Percentiles rank a stretch among this genome's conserved stretches.
Conservation (phyloP, 92 coral and sea anemone genomes). For the Ricordea florida region DNA sequence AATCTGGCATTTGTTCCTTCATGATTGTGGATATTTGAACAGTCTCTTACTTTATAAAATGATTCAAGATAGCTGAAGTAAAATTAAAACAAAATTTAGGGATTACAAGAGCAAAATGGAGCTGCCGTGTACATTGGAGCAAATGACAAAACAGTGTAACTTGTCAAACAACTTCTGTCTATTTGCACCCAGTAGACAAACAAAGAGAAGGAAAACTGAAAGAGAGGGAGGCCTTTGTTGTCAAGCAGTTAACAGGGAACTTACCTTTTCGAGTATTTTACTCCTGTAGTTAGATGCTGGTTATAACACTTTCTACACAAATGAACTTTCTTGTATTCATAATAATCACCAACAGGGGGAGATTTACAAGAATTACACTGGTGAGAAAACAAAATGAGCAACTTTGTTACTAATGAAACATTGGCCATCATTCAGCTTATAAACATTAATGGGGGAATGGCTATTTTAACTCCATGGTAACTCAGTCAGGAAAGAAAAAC, state of each 20-base stretch:
- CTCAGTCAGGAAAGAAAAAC: no score
- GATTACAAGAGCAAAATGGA: neutral
- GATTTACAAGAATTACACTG: conserved; percentile 84
- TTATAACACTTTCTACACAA: conserved; percentile 92
- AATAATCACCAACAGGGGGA: conserved; percentile 92
- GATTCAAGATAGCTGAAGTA: conserved; percentile 71
- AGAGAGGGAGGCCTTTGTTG: no score
- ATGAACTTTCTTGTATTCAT: conserved; percentile 87
- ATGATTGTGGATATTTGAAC: conserved; percentile 90
- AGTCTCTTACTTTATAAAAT: conserved; percentile 92
- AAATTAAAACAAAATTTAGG: neutral
- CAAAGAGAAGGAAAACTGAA: no score
- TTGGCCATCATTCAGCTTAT: no score
- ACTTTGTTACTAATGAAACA: no score
- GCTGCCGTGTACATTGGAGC: no score
- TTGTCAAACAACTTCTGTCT: no score
- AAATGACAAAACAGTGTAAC: no score
- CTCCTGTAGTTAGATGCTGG: conserved; percentile 71
- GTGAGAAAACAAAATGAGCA: neutral
- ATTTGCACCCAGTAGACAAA: no score
- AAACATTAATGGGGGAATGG: no score
- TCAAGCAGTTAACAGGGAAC: neutral
- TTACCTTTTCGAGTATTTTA: conserved; percentile 82
- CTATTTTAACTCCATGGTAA: no score
- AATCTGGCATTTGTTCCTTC: conserved; percentile 98